Conservation (phyloP, 2,113 vertebrate genomes). For the Rattus rattus region DNA sequence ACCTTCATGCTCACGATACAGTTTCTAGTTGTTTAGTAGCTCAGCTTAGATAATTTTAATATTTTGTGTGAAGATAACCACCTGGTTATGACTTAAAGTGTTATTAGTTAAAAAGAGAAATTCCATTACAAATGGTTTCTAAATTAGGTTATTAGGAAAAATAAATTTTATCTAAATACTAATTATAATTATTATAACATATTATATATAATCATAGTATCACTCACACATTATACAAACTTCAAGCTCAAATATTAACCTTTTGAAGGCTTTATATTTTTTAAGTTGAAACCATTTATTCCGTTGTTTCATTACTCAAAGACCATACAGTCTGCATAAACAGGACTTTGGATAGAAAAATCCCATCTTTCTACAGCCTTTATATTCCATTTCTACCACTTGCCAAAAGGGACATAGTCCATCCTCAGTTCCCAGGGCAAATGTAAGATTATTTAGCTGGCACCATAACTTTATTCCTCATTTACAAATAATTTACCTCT, state of each 20-base stretch:
- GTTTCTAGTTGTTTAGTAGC: neutral
- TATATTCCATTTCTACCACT: constrained; percentile 9
- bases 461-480: neutral
- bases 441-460: neutral
- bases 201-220: neutral
- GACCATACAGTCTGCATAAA: neutral
- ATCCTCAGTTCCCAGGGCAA: constrained; percentile 16
- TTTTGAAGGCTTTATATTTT: constrained; percentile 45
- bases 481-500: constrained; percentile 30
- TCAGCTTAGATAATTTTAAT: constrained; percentile 34
- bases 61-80: constrained; percentile 46
- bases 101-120: constrained; percentile 35
- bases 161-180: constrained; percentile 42
- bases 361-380: constrained; percentile 25
- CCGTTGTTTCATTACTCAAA: constrained; percentile 4
- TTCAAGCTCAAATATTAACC: neutral
- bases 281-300: constrained; percentile 28
- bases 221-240: neutral
- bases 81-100: constrained; percentile 15
- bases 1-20: neutral
- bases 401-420: neutral
- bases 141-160: constrained; percentile 56
- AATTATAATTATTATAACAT: neutral
- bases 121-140: constrained; percentile 6
- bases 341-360: neutral